Percentiles rank a stretch among this genome's conserved stretches.
phyloP scores from a whole-genome alignment of 2,797 vertebrate genomes.

The Cryptoblepharus egeriae region DNA sequence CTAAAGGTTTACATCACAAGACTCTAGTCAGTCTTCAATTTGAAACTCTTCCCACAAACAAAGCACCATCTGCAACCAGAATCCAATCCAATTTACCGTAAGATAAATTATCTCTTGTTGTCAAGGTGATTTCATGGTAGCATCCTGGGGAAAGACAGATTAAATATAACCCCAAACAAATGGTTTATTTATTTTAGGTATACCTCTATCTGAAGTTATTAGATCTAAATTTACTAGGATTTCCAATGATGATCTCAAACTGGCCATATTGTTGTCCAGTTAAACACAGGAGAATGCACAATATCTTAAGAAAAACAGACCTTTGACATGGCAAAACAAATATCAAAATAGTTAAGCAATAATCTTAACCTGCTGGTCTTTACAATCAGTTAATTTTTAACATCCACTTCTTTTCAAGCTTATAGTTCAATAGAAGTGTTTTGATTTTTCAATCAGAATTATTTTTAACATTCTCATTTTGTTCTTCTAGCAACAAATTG shows the following conservation, averaged over 20 bases:
- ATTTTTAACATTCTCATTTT: not conserved
- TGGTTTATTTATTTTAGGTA: not conserved
- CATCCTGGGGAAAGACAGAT: conserved; percentile 25
- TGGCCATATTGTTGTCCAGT: conserved; percentile 24
- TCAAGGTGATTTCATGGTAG: conserved; percentile 48
- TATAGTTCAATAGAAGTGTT: conserved; percentile 19
- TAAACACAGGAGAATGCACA: conserved; percentile 23
- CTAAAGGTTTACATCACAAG: conserved; percentile 45
- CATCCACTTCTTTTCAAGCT: conserved; percentile 35
- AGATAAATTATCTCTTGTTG: conserved; percentile 51
- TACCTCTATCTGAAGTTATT: not conserved
- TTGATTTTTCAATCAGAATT: conserved; percentile 46
- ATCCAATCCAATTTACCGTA: conserved; percentile 52
- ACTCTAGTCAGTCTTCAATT: conserved; percentile 61
- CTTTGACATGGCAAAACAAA: conserved; percentile 27
- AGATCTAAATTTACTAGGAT: conserved; percentile 31
- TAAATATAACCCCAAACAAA: conserved; percentile 31
- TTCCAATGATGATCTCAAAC: conserved; percentile 20
- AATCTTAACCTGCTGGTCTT: conserved; percentile 35
- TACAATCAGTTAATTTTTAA: conserved; percentile 24
- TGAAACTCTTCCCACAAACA: conserved; percentile 58
- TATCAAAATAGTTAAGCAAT: conserved; percentile 47
- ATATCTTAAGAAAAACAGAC: conserved; percentile 28
- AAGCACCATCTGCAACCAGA: conserved; percentile 50
- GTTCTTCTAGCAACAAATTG: not conserved